Evolutionary conservation across 2,888 invertebrate genomes (phyloP).

Genomic region (Metopia argyrocephala): DNA sequence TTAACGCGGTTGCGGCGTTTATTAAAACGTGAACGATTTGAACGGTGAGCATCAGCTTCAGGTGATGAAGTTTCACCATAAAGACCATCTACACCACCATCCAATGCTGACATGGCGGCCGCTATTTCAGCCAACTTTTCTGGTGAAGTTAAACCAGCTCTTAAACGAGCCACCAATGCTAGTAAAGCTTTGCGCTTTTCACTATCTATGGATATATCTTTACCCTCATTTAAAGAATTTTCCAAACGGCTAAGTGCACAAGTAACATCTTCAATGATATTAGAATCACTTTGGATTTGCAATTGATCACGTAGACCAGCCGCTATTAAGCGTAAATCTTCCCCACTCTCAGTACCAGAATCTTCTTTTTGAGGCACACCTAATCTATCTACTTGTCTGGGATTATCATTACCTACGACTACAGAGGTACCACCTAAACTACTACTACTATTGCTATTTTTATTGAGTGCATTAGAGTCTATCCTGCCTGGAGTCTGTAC

Average conservation of each 20-base stretch:
- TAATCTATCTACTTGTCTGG: conserved; percentile 70
- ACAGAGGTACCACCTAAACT: conserved; percentile 63
- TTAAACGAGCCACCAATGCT: conserved; percentile 84
- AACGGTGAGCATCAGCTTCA: conserved; percentile 74
- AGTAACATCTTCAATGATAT: conserved; percentile 87
- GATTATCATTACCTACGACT: conserved; percentile 64
- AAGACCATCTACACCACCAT: conserved; percentile 44
- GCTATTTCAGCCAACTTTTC: conserved; percentile 72
- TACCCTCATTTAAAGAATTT: conserved; percentile 83
- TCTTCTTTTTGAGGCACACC: conserved; percentile 80
- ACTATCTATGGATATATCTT: conserved; percentile 79
- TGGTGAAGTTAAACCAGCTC: conserved; percentile 80
- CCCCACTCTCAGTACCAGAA: conserved; percentile 85
- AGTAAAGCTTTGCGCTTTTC: conserved; percentile 82
- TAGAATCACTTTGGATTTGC: conserved; percentile 81
- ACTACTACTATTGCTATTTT: conserved; percentile 63
- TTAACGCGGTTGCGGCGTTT: conserved; percentile 83
- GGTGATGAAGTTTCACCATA: conserved; percentile 71
- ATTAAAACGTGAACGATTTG: conserved; percentile 79
- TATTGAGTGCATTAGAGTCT: conserved; percentile 36
- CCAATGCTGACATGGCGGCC: conserved; percentile 56
- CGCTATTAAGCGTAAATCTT: conserved; percentile 82
- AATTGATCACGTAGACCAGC: conserved; percentile 80
- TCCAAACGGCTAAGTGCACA: conserved; percentile 87
- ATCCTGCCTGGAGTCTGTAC: conserved; percentile 54